phyloP scores from a whole-genome alignment of 2,888 invertebrate species.

The Elgonia sp. region DNA sequence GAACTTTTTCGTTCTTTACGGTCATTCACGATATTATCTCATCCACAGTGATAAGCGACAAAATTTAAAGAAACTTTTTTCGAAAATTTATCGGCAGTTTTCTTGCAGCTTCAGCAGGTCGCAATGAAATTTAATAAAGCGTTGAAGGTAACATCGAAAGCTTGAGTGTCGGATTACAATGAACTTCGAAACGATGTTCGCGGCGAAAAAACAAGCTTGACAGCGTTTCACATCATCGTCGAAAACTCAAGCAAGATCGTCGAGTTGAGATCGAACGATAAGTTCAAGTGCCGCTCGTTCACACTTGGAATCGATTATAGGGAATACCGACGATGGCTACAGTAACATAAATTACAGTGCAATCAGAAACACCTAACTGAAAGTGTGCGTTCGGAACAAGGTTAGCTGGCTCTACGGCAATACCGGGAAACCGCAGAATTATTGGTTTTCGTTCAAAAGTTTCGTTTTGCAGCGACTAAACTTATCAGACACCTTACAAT shows the following conservation, averaged over 20 bases:
- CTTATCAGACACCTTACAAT: constrained; percentile 79
- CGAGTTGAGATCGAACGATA: constrained; percentile 63
- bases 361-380: constrained; percentile 55
- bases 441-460: constrained; percentile 81
- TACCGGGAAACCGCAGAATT: constrained; percentile 79
- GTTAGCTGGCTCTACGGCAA: constrained; percentile 54
- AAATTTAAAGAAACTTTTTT: neutral
- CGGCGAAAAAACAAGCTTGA: constrained; percentile 49
- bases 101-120: constrained; percentile 20
- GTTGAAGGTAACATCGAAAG: constrained; percentile 20
- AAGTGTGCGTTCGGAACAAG: constrained; percentile 40
- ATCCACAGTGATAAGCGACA: neutral
- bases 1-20: neutral
- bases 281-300: constrained; percentile 59
- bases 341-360: constrained; percentile 61
- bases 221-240: constrained; percentile 34
- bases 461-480: constrained; percentile 75
- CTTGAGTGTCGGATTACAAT: constrained; percentile 49
- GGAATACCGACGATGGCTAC: neutral
- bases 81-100: constrained; percentile 19
- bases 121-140: constrained; percentile 46
- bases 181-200: constrained; percentile 48
- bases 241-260: constrained; percentile 45
- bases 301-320: constrained; percentile 68
- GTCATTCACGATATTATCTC: neutral